Base-by-base conservation (phyloP, 2,888 invertebrate species). In the Apodemia hepburni region DNA sequence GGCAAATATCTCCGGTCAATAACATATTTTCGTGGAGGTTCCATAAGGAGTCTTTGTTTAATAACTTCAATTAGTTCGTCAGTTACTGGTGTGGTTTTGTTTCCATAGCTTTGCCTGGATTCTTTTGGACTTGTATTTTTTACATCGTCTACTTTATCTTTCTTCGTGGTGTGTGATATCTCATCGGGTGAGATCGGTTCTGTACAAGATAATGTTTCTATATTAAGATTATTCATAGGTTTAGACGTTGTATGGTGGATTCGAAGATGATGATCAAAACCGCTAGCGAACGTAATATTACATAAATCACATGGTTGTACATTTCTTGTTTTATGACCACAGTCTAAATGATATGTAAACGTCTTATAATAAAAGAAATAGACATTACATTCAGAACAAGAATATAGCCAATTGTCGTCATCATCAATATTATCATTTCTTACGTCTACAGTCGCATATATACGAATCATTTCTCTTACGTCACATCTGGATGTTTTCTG, bases 341-440 rank as follows among this genome's bases (percentile, higher is more conserved):
- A 18, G 15, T 57, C 61, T 3, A 61, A 15, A 42, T 61, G 61
- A 12, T 45, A 29, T n/a, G 8, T 63, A 59, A 7, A 29, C 22
- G 6, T 27, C 12, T 0, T 65, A 59, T 18, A 70, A 29, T 47
- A 65, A 51, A 69, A 64, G 0, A 71, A 38, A n/a, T 68, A 57
- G 6, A n/a, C 2, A 29, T 57, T 62, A 51, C 76, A 76, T 15
- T 58, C 9, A 0, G 60, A 15, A 60, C 76, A 76, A 18, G 63
- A 63, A 27, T 62, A 68, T 0, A 69, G 2, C 64, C 67, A 66
- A 1, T 63, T 64, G 0, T 45, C n/a, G 1, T 65, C 49, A 9
- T 59, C 27, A 9, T 66, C 27, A 1, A 35, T 47, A 51, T 59
- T 61, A 8, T 22, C 47, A 5, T 18, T n/a, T 15, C 61, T 49